Base-by-base conservation (phyloP, 2,797 vertebrate genomes). In the Falco naumanni region DNA sequence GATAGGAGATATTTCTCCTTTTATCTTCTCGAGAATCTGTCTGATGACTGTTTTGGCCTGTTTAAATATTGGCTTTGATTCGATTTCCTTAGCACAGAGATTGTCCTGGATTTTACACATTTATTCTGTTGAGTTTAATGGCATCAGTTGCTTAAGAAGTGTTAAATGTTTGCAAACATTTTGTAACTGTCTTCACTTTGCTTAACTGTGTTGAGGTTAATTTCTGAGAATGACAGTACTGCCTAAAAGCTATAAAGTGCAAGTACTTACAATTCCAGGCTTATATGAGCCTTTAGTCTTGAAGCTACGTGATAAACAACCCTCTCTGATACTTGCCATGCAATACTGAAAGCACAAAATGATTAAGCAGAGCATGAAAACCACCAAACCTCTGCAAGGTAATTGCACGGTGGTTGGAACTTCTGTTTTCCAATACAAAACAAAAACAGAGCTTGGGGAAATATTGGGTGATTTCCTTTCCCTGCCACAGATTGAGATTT, bases 1-100 rank as follows among this genome's bases (percentile, higher is more conserved):
- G 96, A 97, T 93, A 85, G 60, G 60, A 93, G 92, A 57, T 69
- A 57, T 16, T 84, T 83, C 65, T 95, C 48, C 53, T 94, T 86
- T 96, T 94, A 84, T 72, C 90, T 96, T 70, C 74, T 82, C 4
- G 5, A 78, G 64, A 26, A 92, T 91, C 91, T 97, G 64, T 80
- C 89, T 61, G 71, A 56, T 90, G 88, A 14, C 84, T 65, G 5
- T 88, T 90, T 53, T 74, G 76, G 45, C 79, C 65, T 34, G 57
- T 94, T 91, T 84, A 92, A 93, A 85, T 43, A 63, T 54, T 59
- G 54, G 10, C 75, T 89, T 68, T 54, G 5, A 5, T 37, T 68
- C 59, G 5, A 5, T 37, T 71, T 84, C 50, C 77, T 54, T 4
- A 90, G 84, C 45, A 1, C 6, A 2, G 50, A 84, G 41, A 7